phyloP scores from a whole-genome alignment of 2,888 invertebrate species.

The Hypselothyrea guttata region DNA sequence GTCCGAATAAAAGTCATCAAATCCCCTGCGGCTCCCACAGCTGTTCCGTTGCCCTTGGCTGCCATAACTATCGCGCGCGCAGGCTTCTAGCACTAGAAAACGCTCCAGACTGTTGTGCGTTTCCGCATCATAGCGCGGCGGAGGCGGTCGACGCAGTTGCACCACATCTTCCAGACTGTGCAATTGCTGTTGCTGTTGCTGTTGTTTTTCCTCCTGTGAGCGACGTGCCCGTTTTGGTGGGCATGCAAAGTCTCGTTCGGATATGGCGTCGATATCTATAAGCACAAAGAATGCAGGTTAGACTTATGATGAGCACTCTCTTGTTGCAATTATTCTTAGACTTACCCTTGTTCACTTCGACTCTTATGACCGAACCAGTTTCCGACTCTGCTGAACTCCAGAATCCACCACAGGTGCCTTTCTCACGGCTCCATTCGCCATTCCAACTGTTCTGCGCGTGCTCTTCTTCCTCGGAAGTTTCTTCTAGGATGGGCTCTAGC shows the following conservation, averaged over 20 bases:
- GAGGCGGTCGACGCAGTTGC: slow-evolving; percentile 58
- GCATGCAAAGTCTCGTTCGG: slow-evolving; percentile 89
- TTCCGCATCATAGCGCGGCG: slow-evolving; percentile 57
- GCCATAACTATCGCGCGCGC: slow-evolving; percentile 69
- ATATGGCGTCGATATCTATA: slow-evolving; percentile 82
- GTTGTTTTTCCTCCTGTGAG: slow-evolving; percentile 81
- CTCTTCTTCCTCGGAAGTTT: slow-evolving; percentile 90
- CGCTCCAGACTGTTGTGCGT: slow-evolving; percentile 73
- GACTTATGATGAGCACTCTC: too few species aligned
- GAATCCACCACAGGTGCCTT: slow-evolving; percentile 49
- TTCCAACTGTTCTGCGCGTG: slow-evolving; percentile 79
- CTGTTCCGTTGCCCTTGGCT: slow-evolving; percentile 70
- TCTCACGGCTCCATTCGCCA: slow-evolving; percentile 67
- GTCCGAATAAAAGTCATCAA: slow-evolving; percentile 82
- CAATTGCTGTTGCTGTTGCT: slow-evolving; percentile 18
- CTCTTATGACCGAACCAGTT: slow-evolving; percentile 90
- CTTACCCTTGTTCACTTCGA: slow-evolving; percentile 83
- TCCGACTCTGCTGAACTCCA: slow-evolving; percentile 88
- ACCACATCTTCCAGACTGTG: slow-evolving; percentile 67
- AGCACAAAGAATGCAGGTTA: not conserved
- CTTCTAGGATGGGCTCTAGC: slow-evolving; percentile 93
- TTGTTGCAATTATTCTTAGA: not conserved
- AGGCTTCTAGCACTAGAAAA: slow-evolving; percentile 68
- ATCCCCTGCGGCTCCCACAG: slow-evolving; percentile 73
- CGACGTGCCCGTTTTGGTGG: slow-evolving; percentile 89